Evolutionary conservation across 2,797 vertebrate species (phyloP).

Genomic region (Acrossocheilus wenchowensis): DNA sequence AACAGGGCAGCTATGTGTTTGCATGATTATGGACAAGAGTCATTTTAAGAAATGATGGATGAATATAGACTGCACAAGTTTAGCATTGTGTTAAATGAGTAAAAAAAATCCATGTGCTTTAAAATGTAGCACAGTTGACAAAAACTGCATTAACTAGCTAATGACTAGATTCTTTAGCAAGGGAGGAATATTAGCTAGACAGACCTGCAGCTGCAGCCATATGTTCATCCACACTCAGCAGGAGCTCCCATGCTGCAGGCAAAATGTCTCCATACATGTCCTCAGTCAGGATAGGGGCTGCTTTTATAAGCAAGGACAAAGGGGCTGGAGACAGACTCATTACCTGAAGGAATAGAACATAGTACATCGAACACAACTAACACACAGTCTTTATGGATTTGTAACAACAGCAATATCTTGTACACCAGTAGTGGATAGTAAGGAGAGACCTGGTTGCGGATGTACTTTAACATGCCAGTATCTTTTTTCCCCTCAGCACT

Average conservation of each 20-base stretch:
- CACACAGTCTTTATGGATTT: conserved; percentile 8
- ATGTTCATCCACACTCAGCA: conserved; percentile 96
- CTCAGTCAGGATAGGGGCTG: conserved; percentile 93
- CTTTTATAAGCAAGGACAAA: conserved; percentile 94
- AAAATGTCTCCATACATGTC: conserved; percentile 99
- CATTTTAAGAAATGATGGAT: neutral
- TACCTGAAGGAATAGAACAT: conserved; percentile 77
- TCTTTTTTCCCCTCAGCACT: conserved; percentile 96
- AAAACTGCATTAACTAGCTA: neutral
- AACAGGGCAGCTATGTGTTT: conserved; percentile 92
- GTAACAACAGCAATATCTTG: neutral
- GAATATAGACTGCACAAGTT: neutral
- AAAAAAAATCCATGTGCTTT: neutral
- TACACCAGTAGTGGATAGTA: neutral
- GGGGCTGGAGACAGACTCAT: conserved; percentile 97
- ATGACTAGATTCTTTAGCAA: neutral
- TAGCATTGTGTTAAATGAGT: neutral
- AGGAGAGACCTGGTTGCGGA: conserved; percentile 90
- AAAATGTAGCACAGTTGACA: neutral
- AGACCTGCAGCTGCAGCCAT: conserved; percentile 97
- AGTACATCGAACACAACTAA: neutral
- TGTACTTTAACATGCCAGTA: conserved; percentile 97
- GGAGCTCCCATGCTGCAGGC: conserved; percentile 95
- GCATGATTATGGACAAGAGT: neutral
- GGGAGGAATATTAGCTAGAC: conserved; percentile 5